phyloP scores from a whole-genome alignment of 2,888 invertebrate species.

The Philereme vetulata region DNA sequence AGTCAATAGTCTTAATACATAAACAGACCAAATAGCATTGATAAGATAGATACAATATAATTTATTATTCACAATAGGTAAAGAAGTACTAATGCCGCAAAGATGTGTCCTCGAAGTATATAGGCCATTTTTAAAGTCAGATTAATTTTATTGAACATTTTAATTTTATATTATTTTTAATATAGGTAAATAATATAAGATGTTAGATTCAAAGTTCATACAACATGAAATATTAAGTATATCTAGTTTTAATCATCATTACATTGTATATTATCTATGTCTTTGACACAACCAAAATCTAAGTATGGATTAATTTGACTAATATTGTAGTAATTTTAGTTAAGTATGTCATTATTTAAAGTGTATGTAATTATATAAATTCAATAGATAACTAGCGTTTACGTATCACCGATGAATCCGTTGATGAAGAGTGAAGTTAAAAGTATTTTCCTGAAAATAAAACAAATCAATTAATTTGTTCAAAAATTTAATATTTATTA shows the following conservation, averaged over 20 bases:
- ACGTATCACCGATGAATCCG: conserved; percentile 44
- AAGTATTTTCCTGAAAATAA: conserved; percentile 75
- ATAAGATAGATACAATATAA: too few relatives aligned
- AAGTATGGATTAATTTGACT: conserved; percentile 29
- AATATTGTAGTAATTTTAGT: conserved; percentile 20
- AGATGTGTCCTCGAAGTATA: conserved; percentile 10
- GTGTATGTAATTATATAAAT: conserved; percentile 24
- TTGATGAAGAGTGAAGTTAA: conserved; percentile 60
- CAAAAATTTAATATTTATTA: too few relatives aligned
- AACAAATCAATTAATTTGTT: conserved; percentile 22
- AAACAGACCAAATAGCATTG: too few relatives aligned
- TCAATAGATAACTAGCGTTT: conserved; percentile 37
- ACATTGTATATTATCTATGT: conserved; percentile 30
- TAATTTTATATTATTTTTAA: conserved; percentile 2
- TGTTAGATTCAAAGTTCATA: conserved; percentile 19
- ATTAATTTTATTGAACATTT: conserved; percentile 17
- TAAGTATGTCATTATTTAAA: conserved; percentile 24
- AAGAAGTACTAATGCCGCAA: conserved; percentile 13
- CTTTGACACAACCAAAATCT: conserved; percentile 41
- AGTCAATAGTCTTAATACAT: too few relatives aligned
- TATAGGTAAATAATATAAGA: conserved; percentile 15
- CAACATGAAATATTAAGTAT: conserved; percentile 22
- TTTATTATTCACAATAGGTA: background rate
- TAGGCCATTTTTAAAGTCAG: conserved; percentile 26
- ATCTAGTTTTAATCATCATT: conserved; percentile 28